These are phyloP conservation scores for Okamejei kenojei DNA, from an alignment of 2,797 vertebrate species.

Conservation along the genomic window DNA sequence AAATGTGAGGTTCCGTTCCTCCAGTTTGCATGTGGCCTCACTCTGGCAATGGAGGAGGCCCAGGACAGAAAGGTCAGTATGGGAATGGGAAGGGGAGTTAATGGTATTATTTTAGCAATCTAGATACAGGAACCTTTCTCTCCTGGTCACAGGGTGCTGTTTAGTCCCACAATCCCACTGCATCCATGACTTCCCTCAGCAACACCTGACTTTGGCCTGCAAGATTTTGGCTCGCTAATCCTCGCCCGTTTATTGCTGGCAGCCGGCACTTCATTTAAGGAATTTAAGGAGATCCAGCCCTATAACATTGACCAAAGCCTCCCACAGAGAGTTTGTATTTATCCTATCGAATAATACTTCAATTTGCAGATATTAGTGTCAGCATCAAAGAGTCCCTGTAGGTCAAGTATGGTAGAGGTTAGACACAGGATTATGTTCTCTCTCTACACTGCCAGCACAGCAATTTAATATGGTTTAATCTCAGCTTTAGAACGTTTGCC, in stretches of 20 bases:
- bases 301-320: conserved; percentile 2
- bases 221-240: not conserved
- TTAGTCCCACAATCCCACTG: not conserved
- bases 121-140: not conserved
- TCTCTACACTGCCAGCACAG: not conserved
- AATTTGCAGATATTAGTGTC: conserved; percentile 30
- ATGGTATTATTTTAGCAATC: not conserved
- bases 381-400: conserved; percentile 8
- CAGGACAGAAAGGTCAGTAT: no score
- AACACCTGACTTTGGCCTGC: not conserved
- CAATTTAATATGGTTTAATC: conserved; percentile 18
- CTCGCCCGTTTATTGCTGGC: not conserved
- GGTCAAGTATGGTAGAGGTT: not conserved
- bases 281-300: not conserved
- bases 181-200: not conserved
- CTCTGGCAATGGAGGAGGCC: no score
- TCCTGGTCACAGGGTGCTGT: not conserved
- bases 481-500: conserved; percentile 13
- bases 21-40: no score
- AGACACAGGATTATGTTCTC: not conserved
- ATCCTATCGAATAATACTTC: conserved; percentile 21
- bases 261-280: not conserved
- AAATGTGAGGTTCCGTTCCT: no score
- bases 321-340: not conserved
- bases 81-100: no score